Evolutionary conservation across 2,113 vertebrate genomes (phyloP).

Genomic region (Addax nasomaculatus): DNA sequence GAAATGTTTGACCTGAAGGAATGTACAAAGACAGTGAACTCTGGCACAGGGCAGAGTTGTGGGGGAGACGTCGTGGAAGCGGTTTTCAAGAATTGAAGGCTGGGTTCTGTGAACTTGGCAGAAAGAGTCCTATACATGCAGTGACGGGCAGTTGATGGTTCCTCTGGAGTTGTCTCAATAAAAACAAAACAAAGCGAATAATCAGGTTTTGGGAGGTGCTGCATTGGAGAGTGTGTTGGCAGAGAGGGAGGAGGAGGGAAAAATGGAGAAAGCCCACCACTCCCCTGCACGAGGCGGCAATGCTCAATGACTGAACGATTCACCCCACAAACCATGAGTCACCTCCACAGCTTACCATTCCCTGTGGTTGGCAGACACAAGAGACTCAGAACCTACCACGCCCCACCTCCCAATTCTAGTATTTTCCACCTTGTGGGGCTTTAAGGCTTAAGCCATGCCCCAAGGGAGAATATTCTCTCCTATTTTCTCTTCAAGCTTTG

Average conservation of each 20-base stretch:
- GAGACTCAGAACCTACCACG: neutral
- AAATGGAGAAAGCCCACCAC: too few species aligned
- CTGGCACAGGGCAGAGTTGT: neutral
- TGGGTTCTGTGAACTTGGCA: neutral
- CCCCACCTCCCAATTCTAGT: neutral
- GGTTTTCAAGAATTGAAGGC: neutral
- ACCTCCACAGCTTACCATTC: neutral
- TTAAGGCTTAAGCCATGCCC: neutral
- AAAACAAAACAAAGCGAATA: neutral
- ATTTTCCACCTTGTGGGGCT: neutral
- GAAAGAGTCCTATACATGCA: neutral
- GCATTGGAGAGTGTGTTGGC: neutral
- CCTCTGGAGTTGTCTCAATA: neutral
- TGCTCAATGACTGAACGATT: neutral
- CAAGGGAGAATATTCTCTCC: neutral
- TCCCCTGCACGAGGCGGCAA: neutral
- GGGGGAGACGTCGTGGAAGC: neutral
- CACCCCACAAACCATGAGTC: neutral
- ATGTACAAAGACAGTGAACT: neutral
- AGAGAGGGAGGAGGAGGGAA: neutral
- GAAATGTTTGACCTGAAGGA: neutral
- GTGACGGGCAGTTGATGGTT: neutral
- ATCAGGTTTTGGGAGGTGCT: neutral
- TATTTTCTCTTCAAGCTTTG: neutral
- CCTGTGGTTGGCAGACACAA: neutral